Conservation (phyloP, 2,888 invertebrate species). For the Smittia aterrima region DNA sequence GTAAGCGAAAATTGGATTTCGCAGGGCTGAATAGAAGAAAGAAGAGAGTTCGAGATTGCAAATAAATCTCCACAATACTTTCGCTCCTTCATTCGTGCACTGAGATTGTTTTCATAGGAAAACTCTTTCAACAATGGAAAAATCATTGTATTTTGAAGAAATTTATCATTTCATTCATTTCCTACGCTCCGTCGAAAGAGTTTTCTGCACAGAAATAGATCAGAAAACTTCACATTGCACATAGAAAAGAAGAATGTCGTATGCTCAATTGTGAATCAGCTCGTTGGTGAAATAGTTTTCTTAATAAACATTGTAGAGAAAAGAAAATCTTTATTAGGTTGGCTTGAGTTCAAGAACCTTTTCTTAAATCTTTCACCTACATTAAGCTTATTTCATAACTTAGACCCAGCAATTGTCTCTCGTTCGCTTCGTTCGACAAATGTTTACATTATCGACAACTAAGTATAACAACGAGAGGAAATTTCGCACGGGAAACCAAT, state of each 20-base stretch:
- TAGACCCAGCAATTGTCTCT: neutral
- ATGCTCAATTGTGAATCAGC: neutral
- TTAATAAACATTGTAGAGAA: neutral
- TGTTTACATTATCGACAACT: constrained; percentile 34
- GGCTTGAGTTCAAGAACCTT: constrained; percentile 23
- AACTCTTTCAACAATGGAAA: neutral
- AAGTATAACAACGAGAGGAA: neutral
- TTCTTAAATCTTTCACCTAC: neutral
- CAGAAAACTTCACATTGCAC: too few species aligned
- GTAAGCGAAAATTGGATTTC: neutral
- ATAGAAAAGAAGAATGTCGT: neutral
- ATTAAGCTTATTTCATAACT: neutral
- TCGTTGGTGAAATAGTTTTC: neutral
- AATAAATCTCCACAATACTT: too few species aligned
- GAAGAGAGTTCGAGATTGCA: too few species aligned
- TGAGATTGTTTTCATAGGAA: too few species aligned
- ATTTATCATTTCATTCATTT: constrained; percentile 17
- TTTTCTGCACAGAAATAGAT: constrained; percentile 10
- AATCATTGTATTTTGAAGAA: neutral
- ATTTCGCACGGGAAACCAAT: constrained; percentile 29
- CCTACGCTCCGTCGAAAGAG: neutral
- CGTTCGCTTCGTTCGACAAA: neutral
- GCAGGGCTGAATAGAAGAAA: neutral
- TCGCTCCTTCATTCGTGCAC: too few species aligned
- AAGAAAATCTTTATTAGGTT: neutral